Conservation (phyloP, 2,797 vertebrate species). For the Catostomus latipinnis region DNA sequence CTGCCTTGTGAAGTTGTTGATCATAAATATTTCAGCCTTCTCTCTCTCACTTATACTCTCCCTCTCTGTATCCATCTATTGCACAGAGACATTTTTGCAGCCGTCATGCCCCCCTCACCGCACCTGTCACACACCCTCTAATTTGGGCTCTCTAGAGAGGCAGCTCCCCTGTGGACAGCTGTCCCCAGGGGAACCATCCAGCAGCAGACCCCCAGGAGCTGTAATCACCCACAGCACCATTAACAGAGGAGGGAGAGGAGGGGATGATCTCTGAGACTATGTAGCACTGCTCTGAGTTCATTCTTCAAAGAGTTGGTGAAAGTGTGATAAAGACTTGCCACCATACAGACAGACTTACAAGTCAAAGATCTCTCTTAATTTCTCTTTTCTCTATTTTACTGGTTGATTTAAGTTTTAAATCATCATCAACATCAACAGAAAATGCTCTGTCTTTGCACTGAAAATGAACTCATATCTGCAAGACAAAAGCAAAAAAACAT, state of each 20-base stretch:
- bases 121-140: conserved; percentile 61
- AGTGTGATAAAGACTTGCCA: too few relatives aligned
- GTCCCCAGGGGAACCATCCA: conserved; percentile 47
- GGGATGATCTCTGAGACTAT: conserved; percentile 13
- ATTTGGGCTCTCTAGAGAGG: conserved; percentile 59
- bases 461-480: conserved; percentile 43
- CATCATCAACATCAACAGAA: background rate
- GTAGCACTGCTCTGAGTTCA: conserved; percentile 6
- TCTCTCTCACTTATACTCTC: conserved; percentile 21
- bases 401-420: background rate
- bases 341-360: too few relatives aligned
- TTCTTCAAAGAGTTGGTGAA: background rate
- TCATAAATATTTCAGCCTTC: conserved; percentile 65
- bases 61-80: conserved; percentile 37
- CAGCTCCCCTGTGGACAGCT: conserved; percentile 52
- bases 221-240: conserved; percentile 46
- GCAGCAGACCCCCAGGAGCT: conserved; percentile 46
- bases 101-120: conserved; percentile 41
- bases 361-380: too few relatives aligned
- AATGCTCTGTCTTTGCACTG: background rate
- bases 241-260: conserved; percentile 19
- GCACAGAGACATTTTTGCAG: conserved; percentile 41
- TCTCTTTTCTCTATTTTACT: too few relatives aligned
- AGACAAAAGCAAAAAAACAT: conserved; percentile 44
- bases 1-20: conserved; percentile 59